Evolutionary conservation across 2,113 vertebrate species (phyloP).

Genomic region (Ammospiza nelsoni): DNA sequence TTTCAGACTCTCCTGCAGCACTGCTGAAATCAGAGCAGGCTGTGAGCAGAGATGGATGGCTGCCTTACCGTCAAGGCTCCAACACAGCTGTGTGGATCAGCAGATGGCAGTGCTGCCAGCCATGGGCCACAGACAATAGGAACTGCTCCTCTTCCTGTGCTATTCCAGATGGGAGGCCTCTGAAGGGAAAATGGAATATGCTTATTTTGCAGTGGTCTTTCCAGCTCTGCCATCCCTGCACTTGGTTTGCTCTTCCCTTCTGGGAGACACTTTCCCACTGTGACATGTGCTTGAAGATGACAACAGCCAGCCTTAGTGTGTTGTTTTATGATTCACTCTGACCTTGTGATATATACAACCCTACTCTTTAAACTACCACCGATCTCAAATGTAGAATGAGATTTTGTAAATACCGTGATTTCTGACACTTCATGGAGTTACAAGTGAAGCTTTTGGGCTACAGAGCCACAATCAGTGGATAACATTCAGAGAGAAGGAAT

Average conservation of each 20-base stretch:
- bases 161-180: constrained; percentile 23
- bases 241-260: neutral
- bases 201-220: neutral
- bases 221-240: neutral
- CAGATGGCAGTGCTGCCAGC: constrained; percentile 53
- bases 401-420: neutral
- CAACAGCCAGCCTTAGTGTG: neutral
- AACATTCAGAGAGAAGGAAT: neutral
- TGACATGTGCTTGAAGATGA: neutral
- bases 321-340: neutral
- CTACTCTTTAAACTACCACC: neutral
- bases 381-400: neutral
- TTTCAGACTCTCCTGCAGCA: neutral
- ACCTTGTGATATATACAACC: neutral
- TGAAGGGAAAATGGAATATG: neutral
- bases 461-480: neutral
- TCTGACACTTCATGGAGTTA: neutral
- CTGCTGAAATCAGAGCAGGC: neutral
- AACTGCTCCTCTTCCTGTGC: neutral
- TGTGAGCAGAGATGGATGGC: constrained; percentile 30
- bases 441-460: neutral
- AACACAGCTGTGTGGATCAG: constrained; percentile 30
- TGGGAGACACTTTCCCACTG: neutral
- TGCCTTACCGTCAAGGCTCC: neutral
- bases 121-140: neutral